Base-by-base conservation (phyloP, 2,888 invertebrate species). In the Arge pagana region DNA sequence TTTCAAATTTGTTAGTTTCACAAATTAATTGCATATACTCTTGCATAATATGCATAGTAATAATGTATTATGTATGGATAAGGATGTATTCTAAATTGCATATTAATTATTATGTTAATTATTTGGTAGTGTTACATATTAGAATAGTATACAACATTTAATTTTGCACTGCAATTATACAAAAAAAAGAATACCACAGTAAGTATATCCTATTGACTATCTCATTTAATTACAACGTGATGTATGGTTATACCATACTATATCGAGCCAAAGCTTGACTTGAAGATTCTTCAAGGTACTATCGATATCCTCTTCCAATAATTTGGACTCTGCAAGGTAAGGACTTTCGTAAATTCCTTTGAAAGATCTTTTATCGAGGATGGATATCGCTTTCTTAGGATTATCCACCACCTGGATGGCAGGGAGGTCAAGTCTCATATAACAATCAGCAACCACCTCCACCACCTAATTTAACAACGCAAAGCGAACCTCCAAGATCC, bases 401-500 rank as follows among this genome's bases (percentile, higher is more conserved):
- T 55, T 76, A 76, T 60, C 71, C 74, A 50, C 70, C 73, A 36
- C 65, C 70, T 2, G 69, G 74, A 51, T 76, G 76, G 76, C 72
- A 71, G 57, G 70, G 68, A 48, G 68, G 58, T 54, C 73, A 72
- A 61, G 72, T 76, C 40, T 59, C 67, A 30, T 76, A 75, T 64
- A 71, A 66, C 62, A 75, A 60, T 59, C 76, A 74, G 50, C 73
- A 71, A 53, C 62, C 72, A 5, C 72, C 68, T 6, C 67, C 68
- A 4, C 67, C 69, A 13, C 66, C 74, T 3, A 53, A 70, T 3
- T 60, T 71, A 48, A 53, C 63, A 8, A 56, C 67, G 4, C 64
- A 65, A 45, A 62, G 61, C 52, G 70, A 71, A 36, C 53, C 68
- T 1, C 53, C 67, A 1, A 63, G 72, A 43, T 50, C 64, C 10